phyloP scores from a whole-genome alignment of 2,888 invertebrate genomes.

The Anaspis maculata region DNA sequence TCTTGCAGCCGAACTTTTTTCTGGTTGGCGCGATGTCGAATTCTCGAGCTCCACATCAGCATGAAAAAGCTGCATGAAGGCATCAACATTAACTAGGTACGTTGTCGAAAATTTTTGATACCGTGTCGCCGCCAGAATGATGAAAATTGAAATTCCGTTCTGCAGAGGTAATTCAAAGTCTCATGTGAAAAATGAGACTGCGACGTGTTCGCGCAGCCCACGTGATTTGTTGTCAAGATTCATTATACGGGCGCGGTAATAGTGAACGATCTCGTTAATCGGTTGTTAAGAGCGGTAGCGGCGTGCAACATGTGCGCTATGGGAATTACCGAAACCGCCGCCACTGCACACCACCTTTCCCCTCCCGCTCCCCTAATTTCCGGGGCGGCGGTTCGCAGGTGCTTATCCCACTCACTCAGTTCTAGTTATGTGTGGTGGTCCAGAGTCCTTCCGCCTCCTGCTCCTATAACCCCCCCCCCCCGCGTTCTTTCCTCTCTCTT shows the following conservation, averaged over 20 bases:
- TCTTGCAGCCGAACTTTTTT: no score
- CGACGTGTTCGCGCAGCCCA: no score
- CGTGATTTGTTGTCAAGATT: conserved; percentile 9
- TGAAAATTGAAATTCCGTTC: no score
- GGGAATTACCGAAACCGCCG: conserved; percentile 24
- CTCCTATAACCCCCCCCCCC: conserved; percentile 7
- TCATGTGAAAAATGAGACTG: no score
- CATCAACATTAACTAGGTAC: no score
- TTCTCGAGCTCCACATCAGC: no score
- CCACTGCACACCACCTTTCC: conserved; percentile 21
- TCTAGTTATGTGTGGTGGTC: conserved; percentile 24
- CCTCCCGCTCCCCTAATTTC: conserved; percentile 27
- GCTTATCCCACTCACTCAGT: conserved; percentile 24
- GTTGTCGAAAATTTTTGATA: no score
- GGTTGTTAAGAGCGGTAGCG: conserved; percentile 15
- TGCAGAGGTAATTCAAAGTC: no score
- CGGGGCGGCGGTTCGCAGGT: conserved; percentile 29
- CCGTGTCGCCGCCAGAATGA: no score
- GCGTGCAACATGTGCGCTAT: conserved; percentile 25
- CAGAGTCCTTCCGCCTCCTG: no score
- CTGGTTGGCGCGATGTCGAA: no score
- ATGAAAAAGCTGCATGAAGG: no score
- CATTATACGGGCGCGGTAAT: conserved; percentile 9
- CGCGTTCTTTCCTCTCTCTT: conserved; percentile 13
- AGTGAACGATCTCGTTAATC: conserved; percentile 14